Base-by-base conservation (phyloP, 2,888 invertebrate genomes). In the Eumacrocentrus americanus region DNA sequence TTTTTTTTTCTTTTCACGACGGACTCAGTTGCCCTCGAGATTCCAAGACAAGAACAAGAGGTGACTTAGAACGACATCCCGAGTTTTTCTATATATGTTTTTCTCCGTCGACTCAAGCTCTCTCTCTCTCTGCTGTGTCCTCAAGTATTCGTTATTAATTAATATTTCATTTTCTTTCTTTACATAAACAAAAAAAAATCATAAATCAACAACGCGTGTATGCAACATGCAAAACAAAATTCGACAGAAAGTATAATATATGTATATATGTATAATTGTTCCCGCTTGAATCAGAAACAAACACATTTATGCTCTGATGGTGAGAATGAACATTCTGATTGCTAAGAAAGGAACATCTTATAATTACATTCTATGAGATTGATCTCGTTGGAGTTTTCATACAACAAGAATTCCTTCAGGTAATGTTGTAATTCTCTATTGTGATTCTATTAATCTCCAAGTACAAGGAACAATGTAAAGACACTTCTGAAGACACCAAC, bases 161-260 rank as follows among this genome's bases (percentile, higher is more conserved):
- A 65, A 61, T 62, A 61, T 60, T 64, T 59, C n/a, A 65, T 61
- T 56, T 65, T 63, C 48, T 38, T 64, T 65, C 61, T 52, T 62
- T 60, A 65, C 16, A 50, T 53, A 58, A 47, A 55, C 46, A 56
- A 52, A 64, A 61, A 66, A 64, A 62, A 63, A 62, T 61, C 60
- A 71, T 65, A 69, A 71, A 72, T 70, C 70, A 74, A 73, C 70
- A 73, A 73, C 68, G 66, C 66, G 68, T 69, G 65, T 74, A 73
- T 66, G 69, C 66, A 72, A 73, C 72, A 74, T 74, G 73, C 74
- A 71, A 72, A 73, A 72, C 65, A 73, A 70, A 61, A 53, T 47
- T 63, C 37, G 48, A 67, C 62, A 61, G 55, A 59, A 55, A 48
- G 6, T 42, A 42, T 38, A 23, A 37, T 25, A 38, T 9, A 11